Conservation (phyloP, 53 echinoderm and acorn worm species). For the Temnopleurus reevesii region DNA sequence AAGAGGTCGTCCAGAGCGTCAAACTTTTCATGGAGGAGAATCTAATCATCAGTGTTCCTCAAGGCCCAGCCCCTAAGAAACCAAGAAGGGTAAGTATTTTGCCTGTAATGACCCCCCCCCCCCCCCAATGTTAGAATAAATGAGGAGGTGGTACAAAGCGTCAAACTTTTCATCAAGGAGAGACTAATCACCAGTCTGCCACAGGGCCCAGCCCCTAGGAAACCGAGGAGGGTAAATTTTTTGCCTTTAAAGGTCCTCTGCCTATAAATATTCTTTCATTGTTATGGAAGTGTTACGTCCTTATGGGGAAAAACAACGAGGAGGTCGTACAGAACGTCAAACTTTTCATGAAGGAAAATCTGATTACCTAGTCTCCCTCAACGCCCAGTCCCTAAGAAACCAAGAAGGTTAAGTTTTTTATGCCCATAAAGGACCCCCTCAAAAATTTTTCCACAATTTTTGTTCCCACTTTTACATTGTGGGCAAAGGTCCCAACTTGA, state of each 20-base stretch:
- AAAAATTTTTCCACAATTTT: too few relatives aligned
- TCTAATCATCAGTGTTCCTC: slow-evolving; percentile 29
- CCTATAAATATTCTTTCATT: too few relatives aligned
- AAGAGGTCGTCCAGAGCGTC: slow-evolving; percentile 59
- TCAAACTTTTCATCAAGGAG: slow-evolving; percentile 78
- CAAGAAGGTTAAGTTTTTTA: slow-evolving; percentile 48
- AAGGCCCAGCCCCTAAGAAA: slow-evolving; percentile 23
- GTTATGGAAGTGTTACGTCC: slow-evolving; percentile 73
- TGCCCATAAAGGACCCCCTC: too few relatives aligned
- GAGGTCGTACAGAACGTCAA: slow-evolving; percentile 65
- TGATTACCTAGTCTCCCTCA: slow-evolving; percentile 17
- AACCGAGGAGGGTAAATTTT: slow-evolving; percentile 34
- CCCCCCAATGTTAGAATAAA: too few relatives aligned
- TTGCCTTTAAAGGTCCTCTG: too few relatives aligned
- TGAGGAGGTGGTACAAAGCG: slow-evolving; percentile 56
- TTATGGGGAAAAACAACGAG: slow-evolving; percentile 69
- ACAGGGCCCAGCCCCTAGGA: slow-evolving; percentile 1
- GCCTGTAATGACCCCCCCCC: too few relatives aligned
- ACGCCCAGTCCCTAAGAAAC: slow-evolving; percentile 20
- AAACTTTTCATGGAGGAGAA: slow-evolving; percentile 83
- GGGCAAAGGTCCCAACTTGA: too few relatives aligned
- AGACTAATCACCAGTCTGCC: slow-evolving; percentile 58
- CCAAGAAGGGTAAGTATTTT: slow-evolving; percentile 49
- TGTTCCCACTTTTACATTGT: too few relatives aligned
- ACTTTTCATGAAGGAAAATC: slow-evolving; percentile 82